phyloP scores from a whole-genome alignment of 2,888 invertebrate species.

The Heteromyza rotundicornis region DNA sequence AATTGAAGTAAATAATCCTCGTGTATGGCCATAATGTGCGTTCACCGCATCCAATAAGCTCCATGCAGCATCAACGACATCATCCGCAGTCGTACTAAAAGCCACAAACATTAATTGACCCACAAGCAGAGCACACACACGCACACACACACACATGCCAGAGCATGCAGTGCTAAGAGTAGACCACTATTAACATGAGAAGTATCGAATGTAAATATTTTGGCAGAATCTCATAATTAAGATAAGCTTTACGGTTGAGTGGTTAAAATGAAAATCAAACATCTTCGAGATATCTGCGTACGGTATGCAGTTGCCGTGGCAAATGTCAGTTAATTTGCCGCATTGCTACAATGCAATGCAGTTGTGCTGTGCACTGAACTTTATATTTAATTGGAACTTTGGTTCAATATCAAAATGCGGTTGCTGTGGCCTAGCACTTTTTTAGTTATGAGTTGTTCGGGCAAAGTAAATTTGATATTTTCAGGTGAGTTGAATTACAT shows the following conservation, averaged over 20 bases:
- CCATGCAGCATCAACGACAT: neutral
- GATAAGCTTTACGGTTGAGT: conserved; percentile 42
- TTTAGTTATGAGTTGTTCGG: too few species aligned
- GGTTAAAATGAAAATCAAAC: conserved; percentile 48
- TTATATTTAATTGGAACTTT: neutral
- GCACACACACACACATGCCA: neutral
- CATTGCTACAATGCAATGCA: neutral
- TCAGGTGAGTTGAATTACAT: too few species aligned
- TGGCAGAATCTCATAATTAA: conserved; percentile 49
- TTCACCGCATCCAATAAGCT: too few species aligned
- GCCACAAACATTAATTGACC: conserved; percentile 7
- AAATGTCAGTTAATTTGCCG: too few species aligned
- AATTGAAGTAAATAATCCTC: too few species aligned
- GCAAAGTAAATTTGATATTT: too few species aligned
- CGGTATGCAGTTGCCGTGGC: too few species aligned
- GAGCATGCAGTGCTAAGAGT: conserved; percentile 10
- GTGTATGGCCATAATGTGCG: too few species aligned
- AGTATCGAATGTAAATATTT: conserved; percentile 44
- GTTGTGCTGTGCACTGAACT: neutral
- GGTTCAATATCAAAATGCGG: neutral
- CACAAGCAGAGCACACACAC: neutral
- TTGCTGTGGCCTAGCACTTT: too few species aligned
- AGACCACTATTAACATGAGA: too few species aligned
- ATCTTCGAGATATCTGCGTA: conserved; percentile 22
- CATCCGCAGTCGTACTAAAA: neutral